Percentiles rank a stretch among this genome's conserved stretches.
Conservation (phyloP, 2,888 invertebrate genomes). For the Taenaris catops region DNA sequence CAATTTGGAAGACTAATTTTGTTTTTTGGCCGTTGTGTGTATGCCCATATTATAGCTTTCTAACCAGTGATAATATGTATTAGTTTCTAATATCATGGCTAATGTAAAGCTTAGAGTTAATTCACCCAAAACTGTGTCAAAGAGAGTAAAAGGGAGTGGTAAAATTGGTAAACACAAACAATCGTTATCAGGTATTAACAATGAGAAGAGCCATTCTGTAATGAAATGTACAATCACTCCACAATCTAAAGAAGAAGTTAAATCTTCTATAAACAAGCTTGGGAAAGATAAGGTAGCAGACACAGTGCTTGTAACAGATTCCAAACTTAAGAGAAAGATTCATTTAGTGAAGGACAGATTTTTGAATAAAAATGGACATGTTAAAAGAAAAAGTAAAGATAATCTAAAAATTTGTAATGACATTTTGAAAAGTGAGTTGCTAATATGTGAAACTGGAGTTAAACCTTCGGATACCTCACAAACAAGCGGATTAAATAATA, state of each 20-base stretch:
- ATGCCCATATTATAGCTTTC: constrained; percentile 52
- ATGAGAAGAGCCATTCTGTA: constrained; percentile 27
- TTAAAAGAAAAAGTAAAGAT: constrained; percentile 30
- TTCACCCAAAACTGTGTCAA: constrained; percentile 45
- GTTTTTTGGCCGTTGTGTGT: too few species aligned
- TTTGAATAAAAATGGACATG: constrained; percentile 40
- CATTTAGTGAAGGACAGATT: constrained; percentile 18
- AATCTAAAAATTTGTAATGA: constrained; percentile 46
- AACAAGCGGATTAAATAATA: constrained; percentile 56
- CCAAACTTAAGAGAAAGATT: constrained; percentile 18
- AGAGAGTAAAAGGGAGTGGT: constrained; percentile 36
- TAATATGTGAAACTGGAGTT: constrained; percentile 37
- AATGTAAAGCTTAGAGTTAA: constrained; percentile 59
- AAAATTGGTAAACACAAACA: constrained; percentile 38
- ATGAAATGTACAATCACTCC: constrained; percentile 26
- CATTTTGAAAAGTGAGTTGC: constrained; percentile 56
- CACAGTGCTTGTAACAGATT: constrained; percentile 20
- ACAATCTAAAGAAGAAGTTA: constrained; percentile 35
- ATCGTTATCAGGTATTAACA: constrained; percentile 43
- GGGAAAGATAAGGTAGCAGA: constrained; percentile 14
- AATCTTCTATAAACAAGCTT: constrained; percentile 23
- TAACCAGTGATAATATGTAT: constrained; percentile 43
- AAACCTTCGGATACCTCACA: constrained; percentile 15
- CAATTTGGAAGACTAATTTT: too few species aligned
- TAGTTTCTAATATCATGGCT: constrained; percentile 52